Percentiles rank a stretch among this genome's conserved stretches.
phyloP scores from a whole-genome alignment of 1,140 invertebrate species.

The Stegodyphus mimosarum region DNA sequence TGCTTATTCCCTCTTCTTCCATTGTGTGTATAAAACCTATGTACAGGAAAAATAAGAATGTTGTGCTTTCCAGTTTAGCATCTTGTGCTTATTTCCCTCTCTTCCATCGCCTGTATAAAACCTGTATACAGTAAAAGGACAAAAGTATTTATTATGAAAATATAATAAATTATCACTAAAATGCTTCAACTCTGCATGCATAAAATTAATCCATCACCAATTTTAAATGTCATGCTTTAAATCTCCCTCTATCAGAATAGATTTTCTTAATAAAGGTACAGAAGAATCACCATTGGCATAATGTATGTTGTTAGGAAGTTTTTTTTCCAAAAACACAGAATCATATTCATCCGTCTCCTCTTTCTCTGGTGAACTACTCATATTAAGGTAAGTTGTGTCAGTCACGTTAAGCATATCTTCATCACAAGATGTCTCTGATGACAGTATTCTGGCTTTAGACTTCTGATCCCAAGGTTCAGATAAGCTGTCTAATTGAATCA shows the following conservation, averaged over 20 bases:
- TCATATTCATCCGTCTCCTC: conserved; percentile 29
- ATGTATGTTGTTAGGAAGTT: neutral
- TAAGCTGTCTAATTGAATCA: conserved; percentile 36
- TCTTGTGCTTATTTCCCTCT: conserved; percentile 13
- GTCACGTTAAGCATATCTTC: conserved; percentile 13
- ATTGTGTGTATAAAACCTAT: too few species aligned
- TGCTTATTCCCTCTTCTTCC: too few species aligned
- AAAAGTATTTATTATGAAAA: neutral
- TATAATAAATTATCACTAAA: neutral
- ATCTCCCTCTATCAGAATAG: neutral
- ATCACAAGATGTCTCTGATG: neutral
- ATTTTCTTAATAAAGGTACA: conserved; percentile 28
- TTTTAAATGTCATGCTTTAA: conserved; percentile 27
- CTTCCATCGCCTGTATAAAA: neutral
- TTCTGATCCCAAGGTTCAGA: neutral
- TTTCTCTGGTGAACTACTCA: conserved; percentile 16
- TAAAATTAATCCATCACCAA: neutral
- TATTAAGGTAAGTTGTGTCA: conserved; percentile 33
- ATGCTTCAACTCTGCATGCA: neutral
- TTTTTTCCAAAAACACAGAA: conserved; percentile 30
- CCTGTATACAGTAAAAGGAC: conserved; percentile 1
- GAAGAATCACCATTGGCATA: conserved; percentile 53
- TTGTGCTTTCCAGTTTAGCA: neutral
- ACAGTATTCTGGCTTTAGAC: neutral
- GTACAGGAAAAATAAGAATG: too few species aligned